Evolutionary conservation across 2,113 vertebrate species (phyloP), one percentile per base, ranked within the genome.

Genomic region (Cynopterus brachyotis): DNA sequence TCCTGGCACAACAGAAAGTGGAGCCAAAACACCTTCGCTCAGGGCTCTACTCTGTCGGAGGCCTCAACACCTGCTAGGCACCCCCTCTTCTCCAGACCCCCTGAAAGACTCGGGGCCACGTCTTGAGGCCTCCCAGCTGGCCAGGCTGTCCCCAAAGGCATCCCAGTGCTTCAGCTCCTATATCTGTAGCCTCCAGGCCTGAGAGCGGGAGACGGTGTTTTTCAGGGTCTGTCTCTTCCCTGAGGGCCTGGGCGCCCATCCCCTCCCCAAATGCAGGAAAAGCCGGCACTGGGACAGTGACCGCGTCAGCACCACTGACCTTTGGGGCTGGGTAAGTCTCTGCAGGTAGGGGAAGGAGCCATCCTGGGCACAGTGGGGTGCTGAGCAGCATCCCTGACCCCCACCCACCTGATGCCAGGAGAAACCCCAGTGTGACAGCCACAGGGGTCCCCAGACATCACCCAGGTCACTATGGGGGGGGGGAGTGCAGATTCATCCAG

Each of bases 21-120:
- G 53, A 55, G 37, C 20, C 57, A 40, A n/a, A 30, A 47, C 0
- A 4, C 13, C 28, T 50, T 42, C 32, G 10, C 3, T 10, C 11
- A 9, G n/a, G 73, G 32, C 69, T 11, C 24, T 9, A 20, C 50
- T 20, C 17, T 22, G 3, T 26, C 22, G 5, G 1, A 16, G 7
- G 19, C 20, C 32, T 78, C 6, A 15, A 45, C 45, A 53, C 10
- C 26, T 9, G 50, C 26, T 3, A 0, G 22, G 22, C 0, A 30
- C 30, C 28, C 26, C 40, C 60, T 72, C 35, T 19, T 22, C 22
- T 20, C 32, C 4, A 50, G 13, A 16, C 1, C 40, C 35, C 24
- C 35, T 4, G 6, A 20, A 64, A 45, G 0, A 20, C 82, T 53
- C 10, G 15, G 20, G 45, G 13, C 26, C 26, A n/a, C 16, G 37